Conservation (phyloP, 2,113 vertebrate species). For the Phocoena sinus region DNA sequence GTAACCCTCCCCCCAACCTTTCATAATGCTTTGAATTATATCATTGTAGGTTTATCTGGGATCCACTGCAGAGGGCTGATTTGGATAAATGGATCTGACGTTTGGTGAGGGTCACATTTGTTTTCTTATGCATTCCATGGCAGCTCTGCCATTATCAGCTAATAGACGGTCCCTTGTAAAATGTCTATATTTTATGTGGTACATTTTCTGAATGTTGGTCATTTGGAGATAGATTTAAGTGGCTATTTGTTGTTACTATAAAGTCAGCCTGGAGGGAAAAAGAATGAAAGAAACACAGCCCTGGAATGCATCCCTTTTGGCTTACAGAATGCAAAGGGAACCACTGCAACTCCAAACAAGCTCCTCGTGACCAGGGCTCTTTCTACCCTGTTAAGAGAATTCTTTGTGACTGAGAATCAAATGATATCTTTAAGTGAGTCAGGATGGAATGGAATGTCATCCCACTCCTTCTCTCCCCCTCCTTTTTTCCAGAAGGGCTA, state of each 20-base stretch:
- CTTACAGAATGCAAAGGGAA: slow-evolving; percentile 18
- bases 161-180: slow-evolving; percentile 71
- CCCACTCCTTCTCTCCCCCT: background rate
- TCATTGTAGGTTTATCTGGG: slow-evolving; percentile 68
- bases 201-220: slow-evolving; percentile 71
- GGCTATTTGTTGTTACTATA: slow-evolving; percentile 64
- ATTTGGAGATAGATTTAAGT: slow-evolving; percentile 67
- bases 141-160: slow-evolving; percentile 75
- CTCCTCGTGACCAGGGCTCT: slow-evolving; percentile 38
- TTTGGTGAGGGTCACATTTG: slow-evolving; percentile 64
- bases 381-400: slow-evolving; percentile 55
- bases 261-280: slow-evolving; percentile 69
- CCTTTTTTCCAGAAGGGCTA: slow-evolving; percentile 28
- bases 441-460: slow-evolving; percentile 42
- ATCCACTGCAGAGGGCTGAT: slow-evolving; percentile 53
- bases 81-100: slow-evolving; percentile 65
- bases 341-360: slow-evolving; percentile 23
- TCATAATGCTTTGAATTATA: slow-evolving; percentile 50
- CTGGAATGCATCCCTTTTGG: slow-evolving; percentile 45
- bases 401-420: slow-evolving; percentile 64
- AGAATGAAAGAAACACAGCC: slow-evolving; percentile 32
- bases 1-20: background rate
- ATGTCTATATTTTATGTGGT: slow-evolving; percentile 67
- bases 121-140: slow-evolving; percentile 67
- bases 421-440: slow-evolving; percentile 56